A percentile compares a stretch with the other conserved stretches of the same genome.
phyloP scores from a whole-genome alignment of 2,797 vertebrate genomes.

The Sparus aurata region DNA sequence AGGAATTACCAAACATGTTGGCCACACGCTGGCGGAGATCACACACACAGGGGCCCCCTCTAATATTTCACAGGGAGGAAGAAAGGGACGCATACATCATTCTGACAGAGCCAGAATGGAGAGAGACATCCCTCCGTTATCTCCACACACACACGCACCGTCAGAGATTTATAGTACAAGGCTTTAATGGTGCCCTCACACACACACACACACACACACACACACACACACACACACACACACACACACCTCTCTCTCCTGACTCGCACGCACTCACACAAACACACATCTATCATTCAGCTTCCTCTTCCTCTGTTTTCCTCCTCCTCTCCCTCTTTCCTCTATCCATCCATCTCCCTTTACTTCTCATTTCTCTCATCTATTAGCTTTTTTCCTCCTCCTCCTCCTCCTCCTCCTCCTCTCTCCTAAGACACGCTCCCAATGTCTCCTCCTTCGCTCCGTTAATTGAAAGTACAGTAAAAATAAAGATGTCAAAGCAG shows the following conservation, averaged over 20 bases:
- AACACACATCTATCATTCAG: slow-evolving; percentile 69
- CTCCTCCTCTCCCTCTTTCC: slow-evolving; percentile 45
- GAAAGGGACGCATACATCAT: slow-evolving; percentile 82
- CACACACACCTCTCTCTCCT: slow-evolving; percentile 53
- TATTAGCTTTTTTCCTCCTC: slow-evolving; percentile 11
- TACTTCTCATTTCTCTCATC: slow-evolving; percentile 27
- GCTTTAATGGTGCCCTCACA: slow-evolving; percentile 78
- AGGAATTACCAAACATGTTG: slow-evolving; percentile 72
- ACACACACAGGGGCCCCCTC: slow-evolving; percentile 61
- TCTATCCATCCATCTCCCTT: slow-evolving; percentile 54
- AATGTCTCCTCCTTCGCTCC: slow-evolving; percentile 26
- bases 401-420: neutral
- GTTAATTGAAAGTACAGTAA: slow-evolving; percentile 57
- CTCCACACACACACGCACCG: slow-evolving; percentile 75
- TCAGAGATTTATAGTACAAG: slow-evolving; percentile 84
- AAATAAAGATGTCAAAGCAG: slow-evolving; percentile 70
- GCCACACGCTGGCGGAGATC: slow-evolving; percentile 75
- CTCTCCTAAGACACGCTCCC: slow-evolving; percentile 15
- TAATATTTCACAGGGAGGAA: slow-evolving; percentile 79
- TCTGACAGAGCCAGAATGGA: slow-evolving; percentile 79
- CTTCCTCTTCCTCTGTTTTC: slow-evolving; percentile 47
- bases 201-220: slow-evolving; percentile 36
- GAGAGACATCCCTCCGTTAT: slow-evolving; percentile 83
- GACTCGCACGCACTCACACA: slow-evolving; percentile 37
- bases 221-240: slow-evolving; percentile 71